Percentiles rank a stretch among this genome's conserved stretches.
Evolutionary conservation across 1,140 invertebrate genomes (phyloP).

Genomic region (Nasonia giraulti): DNA sequence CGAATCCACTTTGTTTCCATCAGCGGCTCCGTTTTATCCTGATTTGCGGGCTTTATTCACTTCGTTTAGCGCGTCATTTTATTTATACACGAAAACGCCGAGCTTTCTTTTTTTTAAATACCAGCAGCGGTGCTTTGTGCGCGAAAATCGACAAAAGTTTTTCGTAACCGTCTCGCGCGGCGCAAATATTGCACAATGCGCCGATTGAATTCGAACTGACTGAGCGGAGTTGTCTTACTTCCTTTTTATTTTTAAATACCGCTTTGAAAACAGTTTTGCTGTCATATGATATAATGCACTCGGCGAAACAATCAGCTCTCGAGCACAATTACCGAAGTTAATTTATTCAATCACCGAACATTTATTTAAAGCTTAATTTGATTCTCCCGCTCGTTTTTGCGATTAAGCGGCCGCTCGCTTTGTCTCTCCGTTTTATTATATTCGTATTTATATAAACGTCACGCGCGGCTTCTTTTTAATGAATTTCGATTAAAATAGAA

Average conservation of each 20-base stretch:
- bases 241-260: background rate
- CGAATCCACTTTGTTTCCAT: conserved; percentile 24
- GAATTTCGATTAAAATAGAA: too few species aligned
- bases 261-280: background rate
- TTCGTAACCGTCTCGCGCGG: background rate
- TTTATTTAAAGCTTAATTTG: conserved; percentile 1
- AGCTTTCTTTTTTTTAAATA: background rate
- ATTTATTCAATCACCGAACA: background rate
- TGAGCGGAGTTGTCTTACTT: background rate
- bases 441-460: too few species aligned
- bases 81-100: background rate
- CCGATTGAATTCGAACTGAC: background rate
- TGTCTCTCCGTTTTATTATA: background rate
- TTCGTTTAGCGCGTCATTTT: conserved; percentile 30
- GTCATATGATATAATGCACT: background rate
- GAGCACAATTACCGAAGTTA: background rate
- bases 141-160: background rate
- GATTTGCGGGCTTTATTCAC: conserved; percentile 27
- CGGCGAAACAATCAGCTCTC: too few species aligned
- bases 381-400: background rate
- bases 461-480: too few species aligned
- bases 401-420: background rate
- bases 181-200: background rate
- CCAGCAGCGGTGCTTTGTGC: background rate
- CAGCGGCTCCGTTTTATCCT: background rate